These are phyloP conservation scores for Melanitta fusca DNA, from an alignment of 2,797 vertebrate genomes.

Conservation along the genomic window DNA sequence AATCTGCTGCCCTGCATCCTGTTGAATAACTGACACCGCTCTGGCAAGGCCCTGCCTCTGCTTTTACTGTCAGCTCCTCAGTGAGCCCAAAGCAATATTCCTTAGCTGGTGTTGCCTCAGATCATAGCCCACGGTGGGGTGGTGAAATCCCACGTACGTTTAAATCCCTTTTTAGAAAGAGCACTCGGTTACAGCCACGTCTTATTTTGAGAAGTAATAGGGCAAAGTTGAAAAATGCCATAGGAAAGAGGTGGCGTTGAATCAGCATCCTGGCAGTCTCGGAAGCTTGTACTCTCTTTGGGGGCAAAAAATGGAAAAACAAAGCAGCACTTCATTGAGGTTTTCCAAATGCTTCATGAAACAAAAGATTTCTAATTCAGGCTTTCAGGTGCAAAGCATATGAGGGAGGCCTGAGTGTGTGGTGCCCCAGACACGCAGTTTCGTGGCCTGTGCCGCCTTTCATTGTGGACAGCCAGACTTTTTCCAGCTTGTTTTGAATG, in stretches of 20 bases:
- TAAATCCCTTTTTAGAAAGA: background rate
- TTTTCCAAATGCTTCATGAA: background rate
- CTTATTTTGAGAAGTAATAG: background rate
- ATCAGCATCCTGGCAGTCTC: background rate
- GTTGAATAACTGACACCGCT: background rate
- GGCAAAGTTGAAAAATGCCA: background rate
- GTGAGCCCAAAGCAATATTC: slow-evolving; percentile 51
- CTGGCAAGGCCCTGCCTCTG: slow-evolving; percentile 33
- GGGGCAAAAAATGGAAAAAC: fast-evolving
- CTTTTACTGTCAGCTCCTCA: slow-evolving; percentile 39
- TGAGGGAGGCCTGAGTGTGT: background rate
- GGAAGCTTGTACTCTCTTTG: background rate
- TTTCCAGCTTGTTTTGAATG: slow-evolving; percentile 19
- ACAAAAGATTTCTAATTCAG: background rate
- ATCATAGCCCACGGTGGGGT: background rate
- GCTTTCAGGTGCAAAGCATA: background rate
- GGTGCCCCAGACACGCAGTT: background rate
- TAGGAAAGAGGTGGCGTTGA: background rate
- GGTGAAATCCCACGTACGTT: background rate
- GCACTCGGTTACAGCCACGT: background rate
- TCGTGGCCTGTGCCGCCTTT: background rate
- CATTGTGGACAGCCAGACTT: slow-evolving; percentile 8
- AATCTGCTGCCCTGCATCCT: background rate
- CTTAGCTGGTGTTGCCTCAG: background rate
- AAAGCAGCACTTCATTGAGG: background rate